phyloP scores from a whole-genome alignment of 2,113 vertebrate species.

The Paramormyrops kingsleyae region DNA sequence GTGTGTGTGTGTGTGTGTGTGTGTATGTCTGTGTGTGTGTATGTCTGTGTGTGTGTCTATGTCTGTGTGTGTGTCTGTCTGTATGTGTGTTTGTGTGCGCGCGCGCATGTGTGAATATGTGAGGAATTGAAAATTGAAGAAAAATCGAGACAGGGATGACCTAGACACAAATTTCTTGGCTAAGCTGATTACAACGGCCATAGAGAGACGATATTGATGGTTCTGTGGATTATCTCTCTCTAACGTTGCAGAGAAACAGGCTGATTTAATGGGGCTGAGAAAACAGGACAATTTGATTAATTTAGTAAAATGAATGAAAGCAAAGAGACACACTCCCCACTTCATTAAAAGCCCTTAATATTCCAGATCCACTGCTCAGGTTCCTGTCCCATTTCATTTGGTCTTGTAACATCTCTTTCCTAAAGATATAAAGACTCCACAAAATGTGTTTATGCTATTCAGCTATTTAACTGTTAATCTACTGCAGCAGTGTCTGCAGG shows the following conservation, averaged over 20 bases:
- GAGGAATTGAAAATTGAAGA: not conserved
- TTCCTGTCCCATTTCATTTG: not conserved
- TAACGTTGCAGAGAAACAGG: not conserved
- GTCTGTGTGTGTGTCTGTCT: not conserved
- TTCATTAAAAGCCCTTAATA: not conserved
- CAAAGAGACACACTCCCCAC: not conserved
- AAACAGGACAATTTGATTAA: not conserved
- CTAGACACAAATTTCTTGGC: slow-evolving; percentile 13
- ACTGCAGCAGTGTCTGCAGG: not conserved
- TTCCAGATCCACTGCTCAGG: not conserved
- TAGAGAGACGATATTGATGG: slow-evolving; percentile 23
- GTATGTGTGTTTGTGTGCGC: not conserved
- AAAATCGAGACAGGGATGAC: not conserved
- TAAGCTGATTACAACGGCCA: slow-evolving; percentile 25
- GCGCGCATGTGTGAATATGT: not conserved
- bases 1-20: not conserved
- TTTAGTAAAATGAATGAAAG: not conserved
- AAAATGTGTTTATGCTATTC: not conserved
- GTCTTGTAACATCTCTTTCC: not conserved
- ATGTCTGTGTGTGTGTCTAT: not conserved
- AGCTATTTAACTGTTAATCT: not conserved
- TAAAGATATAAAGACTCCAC: not conserved
- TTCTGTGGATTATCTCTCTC: slow-evolving; percentile 18
- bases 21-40: not conserved
- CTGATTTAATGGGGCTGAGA: slow-evolving; percentile 19